Conservation (phyloP, 1,140 invertebrate species). For the Papilio machaon region DNA sequence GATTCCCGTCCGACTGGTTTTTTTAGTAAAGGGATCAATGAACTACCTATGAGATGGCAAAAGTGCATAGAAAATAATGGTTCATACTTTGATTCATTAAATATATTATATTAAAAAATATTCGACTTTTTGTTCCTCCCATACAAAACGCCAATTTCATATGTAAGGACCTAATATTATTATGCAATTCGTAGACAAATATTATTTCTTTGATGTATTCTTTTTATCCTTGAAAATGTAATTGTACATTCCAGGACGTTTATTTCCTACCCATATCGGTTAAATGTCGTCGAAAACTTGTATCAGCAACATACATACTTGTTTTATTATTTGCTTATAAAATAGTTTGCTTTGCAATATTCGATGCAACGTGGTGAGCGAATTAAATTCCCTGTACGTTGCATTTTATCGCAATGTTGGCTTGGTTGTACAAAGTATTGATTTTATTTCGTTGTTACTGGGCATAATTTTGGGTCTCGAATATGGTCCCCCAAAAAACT, state of each 20-base stretch:
- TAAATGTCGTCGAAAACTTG: not conserved
- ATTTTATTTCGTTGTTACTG: conserved; percentile 3
- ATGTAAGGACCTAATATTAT: no score
- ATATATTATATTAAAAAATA: no score
- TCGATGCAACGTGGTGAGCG: not conserved
- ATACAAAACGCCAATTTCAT: no score
- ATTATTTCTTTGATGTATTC: not conserved
- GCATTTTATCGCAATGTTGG: not conserved
- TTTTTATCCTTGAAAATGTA: not conserved
- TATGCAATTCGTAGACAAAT: not conserved
- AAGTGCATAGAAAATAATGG: no score
- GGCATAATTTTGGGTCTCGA: not conserved
- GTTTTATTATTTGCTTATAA: not conserved
- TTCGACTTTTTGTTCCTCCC: no score
- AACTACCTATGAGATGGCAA: no score
- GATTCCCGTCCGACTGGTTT: no score
- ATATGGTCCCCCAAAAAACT: conserved; percentile 8
- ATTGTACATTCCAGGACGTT: not conserved
- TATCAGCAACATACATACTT: no score
- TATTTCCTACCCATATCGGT: not conserved
- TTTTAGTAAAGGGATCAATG: no score
- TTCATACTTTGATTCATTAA: no score
- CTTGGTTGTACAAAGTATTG: conserved; percentile 1
- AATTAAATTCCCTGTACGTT: not conserved
- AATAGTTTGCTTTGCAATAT: not conserved